phyloP scores from a whole-genome alignment of 2,797 vertebrate species.

The Phrynocephalus vlangalii region DNA sequence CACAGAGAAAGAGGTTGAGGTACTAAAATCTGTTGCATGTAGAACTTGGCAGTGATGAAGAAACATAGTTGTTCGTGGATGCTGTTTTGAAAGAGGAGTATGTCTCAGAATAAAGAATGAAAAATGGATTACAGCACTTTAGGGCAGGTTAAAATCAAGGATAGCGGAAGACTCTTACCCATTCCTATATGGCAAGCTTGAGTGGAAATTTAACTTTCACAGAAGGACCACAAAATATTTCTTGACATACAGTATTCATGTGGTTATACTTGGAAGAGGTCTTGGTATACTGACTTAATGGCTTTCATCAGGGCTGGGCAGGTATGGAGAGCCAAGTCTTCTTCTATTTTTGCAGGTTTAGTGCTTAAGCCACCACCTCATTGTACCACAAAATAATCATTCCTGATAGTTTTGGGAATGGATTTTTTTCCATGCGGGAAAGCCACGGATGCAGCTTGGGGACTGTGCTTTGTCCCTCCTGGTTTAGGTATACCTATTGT shows the following conservation, averaged over 20 bases:
- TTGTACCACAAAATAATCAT: neutral
- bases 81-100: neutral
- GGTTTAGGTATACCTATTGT: neutral
- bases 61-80: neutral
- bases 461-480: neutral
- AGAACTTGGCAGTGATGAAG: neutral
- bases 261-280: too few relatives aligned
- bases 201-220: neutral
- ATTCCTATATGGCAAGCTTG: neutral
- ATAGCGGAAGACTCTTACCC: neutral
- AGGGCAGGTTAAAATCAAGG: too few relatives aligned
- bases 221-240: too few relatives aligned
- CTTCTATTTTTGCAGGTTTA: too few relatives aligned
- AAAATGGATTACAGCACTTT: neutral
- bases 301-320: neutral
- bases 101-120: neutral
- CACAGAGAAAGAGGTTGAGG: too few relatives aligned
- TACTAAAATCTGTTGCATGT: too few relatives aligned
- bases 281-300: neutral
- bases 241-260: neutral
- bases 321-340: too few relatives aligned
- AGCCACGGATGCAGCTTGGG: too few relatives aligned
- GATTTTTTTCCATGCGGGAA: too few relatives aligned
- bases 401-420: too few relatives aligned
- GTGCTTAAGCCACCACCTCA: too few relatives aligned